phyloP scores from a whole-genome alignment of 2,888 invertebrate species.

The Beris chalybata region DNA sequence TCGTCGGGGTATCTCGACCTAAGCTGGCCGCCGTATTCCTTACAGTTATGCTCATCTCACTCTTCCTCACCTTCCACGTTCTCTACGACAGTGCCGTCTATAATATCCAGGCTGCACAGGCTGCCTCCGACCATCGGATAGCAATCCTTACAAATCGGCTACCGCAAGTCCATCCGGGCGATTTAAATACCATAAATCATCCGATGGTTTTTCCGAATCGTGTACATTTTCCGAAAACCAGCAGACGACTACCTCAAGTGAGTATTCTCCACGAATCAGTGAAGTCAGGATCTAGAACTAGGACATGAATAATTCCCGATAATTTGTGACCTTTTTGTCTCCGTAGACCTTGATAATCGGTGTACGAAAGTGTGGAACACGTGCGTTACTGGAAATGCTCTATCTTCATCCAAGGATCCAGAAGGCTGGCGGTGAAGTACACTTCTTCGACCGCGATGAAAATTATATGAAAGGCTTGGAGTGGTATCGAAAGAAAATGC shows the following conservation, averaged over 20 bases:
- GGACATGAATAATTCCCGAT: too few relatives aligned
- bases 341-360: slow-evolving; percentile 85
- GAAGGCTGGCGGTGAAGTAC: slow-evolving; percentile 92
- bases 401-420: slow-evolving; percentile 91
- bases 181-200: slow-evolving; percentile 53
- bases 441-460: slow-evolving; percentile 95
- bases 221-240: slow-evolving; percentile 65
- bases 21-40: slow-evolving; percentile 77
- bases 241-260: slow-evolving; percentile 66
- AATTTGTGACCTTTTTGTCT: slow-evolving; percentile 18
- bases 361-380: slow-evolving; percentile 94
- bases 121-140: slow-evolving; percentile 61
- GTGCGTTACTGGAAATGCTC: slow-evolving; percentile 94
- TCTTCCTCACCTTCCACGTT: slow-evolving; percentile 83
- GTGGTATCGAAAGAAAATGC: slow-evolving; percentile 96
- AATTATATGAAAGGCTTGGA: slow-evolving; percentile 90
- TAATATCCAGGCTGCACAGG: slow-evolving; percentile 71
- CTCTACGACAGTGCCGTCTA: slow-evolving; percentile 83
- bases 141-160: slow-evolving; percentile 50
- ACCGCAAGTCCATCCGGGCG: slow-evolving; percentile 47
- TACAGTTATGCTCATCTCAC: slow-evolving; percentile 76
- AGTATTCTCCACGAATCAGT: slow-evolving; percentile 32
- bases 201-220: slow-evolving; percentile 57
- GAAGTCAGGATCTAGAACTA: too few relatives aligned
- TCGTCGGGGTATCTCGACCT: slow-evolving; percentile 81